Conservation (phyloP, 1,140 invertebrate species). For the Drosophila gunungcola region DNA sequence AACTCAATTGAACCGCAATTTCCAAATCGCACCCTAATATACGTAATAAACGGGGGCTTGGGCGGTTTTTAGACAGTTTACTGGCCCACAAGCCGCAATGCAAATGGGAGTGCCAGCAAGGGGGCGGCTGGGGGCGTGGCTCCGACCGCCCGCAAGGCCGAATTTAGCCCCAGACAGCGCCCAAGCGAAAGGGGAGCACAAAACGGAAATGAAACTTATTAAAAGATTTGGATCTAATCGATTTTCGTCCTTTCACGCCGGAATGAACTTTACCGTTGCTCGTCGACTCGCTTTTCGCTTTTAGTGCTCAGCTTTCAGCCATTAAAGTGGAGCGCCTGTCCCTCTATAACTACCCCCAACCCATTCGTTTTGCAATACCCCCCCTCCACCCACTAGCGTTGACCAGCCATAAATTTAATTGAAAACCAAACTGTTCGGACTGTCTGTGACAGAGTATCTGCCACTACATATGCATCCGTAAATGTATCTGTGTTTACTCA, state of each 20-base stretch:
- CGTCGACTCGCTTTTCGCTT: conserved; percentile 20
- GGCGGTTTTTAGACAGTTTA: conserved; percentile 12
- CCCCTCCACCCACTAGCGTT: conserved; percentile 26
- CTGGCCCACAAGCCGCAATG: conserved; percentile 50
- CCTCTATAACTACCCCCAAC: conserved; percentile 6
- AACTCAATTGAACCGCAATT: conserved; percentile 72
- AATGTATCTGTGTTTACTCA: conserved; percentile 29
- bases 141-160: conserved; percentile 5
- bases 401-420: conserved; percentile 79
- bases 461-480: conserved; percentile 8
- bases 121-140: conserved; percentile 5
- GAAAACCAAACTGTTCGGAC: conserved; percentile 70
- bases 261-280: conserved; percentile 72
- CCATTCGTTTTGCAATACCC: background rate
- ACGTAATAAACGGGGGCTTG: conserved; percentile 53
- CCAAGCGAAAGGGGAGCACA: conserved; percentile 72
- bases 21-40: conserved; percentile 70
- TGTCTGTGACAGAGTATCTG: conserved; percentile 66
- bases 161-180: conserved; percentile 51
- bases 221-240: conserved; percentile 84
- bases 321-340: conserved; percentile 52
- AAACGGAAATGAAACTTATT: conserved; percentile 84
- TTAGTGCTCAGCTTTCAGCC: conserved; percentile 40
- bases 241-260: conserved; percentile 80
- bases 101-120: conserved; percentile 58